Base-by-base conservation (phyloP, 2,113 vertebrate species). In the Corvus cornix region DNA sequence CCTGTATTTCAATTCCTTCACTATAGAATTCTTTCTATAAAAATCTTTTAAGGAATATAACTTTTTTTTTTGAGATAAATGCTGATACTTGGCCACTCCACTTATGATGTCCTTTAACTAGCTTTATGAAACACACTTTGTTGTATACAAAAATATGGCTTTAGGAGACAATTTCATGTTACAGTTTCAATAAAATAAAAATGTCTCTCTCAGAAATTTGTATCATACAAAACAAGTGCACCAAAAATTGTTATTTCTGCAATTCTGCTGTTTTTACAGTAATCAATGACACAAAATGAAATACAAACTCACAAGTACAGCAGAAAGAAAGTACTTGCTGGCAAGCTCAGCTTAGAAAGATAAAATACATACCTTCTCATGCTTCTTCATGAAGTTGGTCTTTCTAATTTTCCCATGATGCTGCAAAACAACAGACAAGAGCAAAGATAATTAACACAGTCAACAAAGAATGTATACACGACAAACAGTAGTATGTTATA, bases 401-500 rank as follows among this genome's bases (percentile, higher is more conserved):
- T 99, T 99, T 91, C 95, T 99, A 39, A 99, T 99, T 98, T 99
- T 99, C 24, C 99, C 99, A 91, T 99, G 99, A 97, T 99, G 98
- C 99, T 99, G 96, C 87, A 91, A 97, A 97, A 84, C 26, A 95
- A 82, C 74, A 83, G 96, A 70, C 63, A 58, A 92, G 16, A 82
- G 23, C 16, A 23, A 75, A 74, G 8, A 48, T 27, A 81, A 63
- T 31, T 39, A 74, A 60, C 77, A 72, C 1, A 48, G 39, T 62
- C 46, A 62, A 59, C 18, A 73, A 59, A 77, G 46, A 85, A 62
- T 2, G 15, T 18, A 21, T 24, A 49, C 1, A 8, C 7, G 35
- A 83, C 11, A 10, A 62, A 49, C 3, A 4, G 39, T 4, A 84
- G 12, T 16, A 85, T 1, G 6, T 15, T 51, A 55, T 4, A 13